phyloP scores from a whole-genome alignment of 2,797 vertebrate genomes.

The Rhinophrynus dorsalis region DNA sequence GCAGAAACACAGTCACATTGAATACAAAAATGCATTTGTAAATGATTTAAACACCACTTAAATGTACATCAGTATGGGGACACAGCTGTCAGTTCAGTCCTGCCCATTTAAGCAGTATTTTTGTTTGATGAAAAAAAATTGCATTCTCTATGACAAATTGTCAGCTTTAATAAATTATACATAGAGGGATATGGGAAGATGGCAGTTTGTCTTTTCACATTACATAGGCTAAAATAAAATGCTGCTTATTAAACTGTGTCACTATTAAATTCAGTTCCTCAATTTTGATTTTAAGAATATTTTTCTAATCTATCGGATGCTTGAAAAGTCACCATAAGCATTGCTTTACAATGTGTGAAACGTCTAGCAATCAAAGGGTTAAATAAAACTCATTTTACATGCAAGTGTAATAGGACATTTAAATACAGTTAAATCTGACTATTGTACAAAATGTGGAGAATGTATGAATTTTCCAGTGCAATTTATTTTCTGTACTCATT shows the following conservation, averaged over 20 bases:
- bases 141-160: slow-evolving; percentile 40
- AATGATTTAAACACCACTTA: not conserved
- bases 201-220: slow-evolving; percentile 28
- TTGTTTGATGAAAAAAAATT: slow-evolving; percentile 28
- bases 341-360: no score
- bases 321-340: no score
- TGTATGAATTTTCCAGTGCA: no score
- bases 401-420: no score
- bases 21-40: not conserved
- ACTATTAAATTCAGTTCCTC: no score
- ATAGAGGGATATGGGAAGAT: not conserved
- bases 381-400: no score
- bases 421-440: no score
- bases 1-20: not conserved
- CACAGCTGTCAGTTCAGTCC: not conserved
- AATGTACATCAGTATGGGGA: not conserved
- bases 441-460: no score
- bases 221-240: slow-evolving; percentile 8
- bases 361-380: no score
- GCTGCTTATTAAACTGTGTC: slow-evolving; percentile 5
- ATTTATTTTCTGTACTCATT: no score
- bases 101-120: slow-evolving; percentile 16
- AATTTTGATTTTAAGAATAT: no score
- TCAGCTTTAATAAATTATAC: slow-evolving; percentile 23
- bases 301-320: no score